Evolutionary conservation across 1,140 invertebrate genomes (phyloP), one percentile per base, ranked within the genome.

Genomic region (Semibalanus balanoides): DNA sequence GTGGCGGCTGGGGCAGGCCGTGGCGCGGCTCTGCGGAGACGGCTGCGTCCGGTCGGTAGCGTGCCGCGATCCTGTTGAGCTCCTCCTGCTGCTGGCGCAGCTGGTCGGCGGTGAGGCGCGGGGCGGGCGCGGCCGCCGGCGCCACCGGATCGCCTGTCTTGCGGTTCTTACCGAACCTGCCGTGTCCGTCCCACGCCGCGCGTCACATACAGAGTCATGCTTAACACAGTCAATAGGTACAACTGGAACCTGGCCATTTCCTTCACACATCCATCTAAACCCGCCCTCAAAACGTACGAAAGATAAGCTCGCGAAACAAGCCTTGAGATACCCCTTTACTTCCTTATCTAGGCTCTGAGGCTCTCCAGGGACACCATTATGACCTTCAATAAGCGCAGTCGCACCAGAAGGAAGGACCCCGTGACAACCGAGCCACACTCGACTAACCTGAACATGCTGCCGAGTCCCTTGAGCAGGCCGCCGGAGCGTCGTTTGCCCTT

Each of bases 141-240:
- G 79, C 77, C 73, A 81, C 81, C 19, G 83, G 83, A 43, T 84
- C 85, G 74, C 81, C 75, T n/a, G 89, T 88, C 83, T 92, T 92
- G 76, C 90, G 84, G 80, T 91, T 90, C 82, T 92, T 92, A 28
- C 91, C 91, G 84, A 93, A 92, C 81, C 86, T 87, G 76, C n/a
- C 73, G 73, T 30, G 72, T 70, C 3, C 73, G 30, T 14, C 64
- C n/a, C 7, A 75, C 40, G 30, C 35, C 14, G 11, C 40, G 40
- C 28, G 25, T 73, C 27, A 35, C 11, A 25, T n/a, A n/a, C n/a
- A n/a, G n/a, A n/a, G n/a, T n/a, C n/a, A n/a, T n/a, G n/a, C n/a
- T n/a, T n/a, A n/a, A n/a, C n/a, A n/a, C n/a, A n/a, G n/a, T n/a
- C n/a, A n/a, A n/a, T n/a, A n/a, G n/a, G n/a, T n/a, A n/a, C n/a